Percentiles rank a stretch among this genome's conserved stretches.
Evolutionary conservation across 2,888 invertebrate genomes (phyloP).

Genomic region (Caenorhabditis sp.): DNA sequence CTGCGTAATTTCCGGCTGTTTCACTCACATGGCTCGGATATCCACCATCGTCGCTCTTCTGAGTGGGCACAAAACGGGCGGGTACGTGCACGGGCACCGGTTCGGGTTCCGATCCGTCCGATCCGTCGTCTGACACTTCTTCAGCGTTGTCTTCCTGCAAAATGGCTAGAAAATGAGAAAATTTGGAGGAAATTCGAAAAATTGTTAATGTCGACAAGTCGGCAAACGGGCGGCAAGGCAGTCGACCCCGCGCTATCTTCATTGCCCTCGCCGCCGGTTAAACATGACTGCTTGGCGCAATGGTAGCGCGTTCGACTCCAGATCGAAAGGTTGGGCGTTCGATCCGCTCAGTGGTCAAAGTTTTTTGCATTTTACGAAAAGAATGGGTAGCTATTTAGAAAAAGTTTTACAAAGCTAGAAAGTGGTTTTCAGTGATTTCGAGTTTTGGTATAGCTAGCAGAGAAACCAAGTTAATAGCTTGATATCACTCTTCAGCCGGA

Average conservation of each 20-base stretch:
- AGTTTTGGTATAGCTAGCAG: no score
- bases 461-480: no score
- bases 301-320: slow-evolving; percentile 78
- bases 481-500: no score
- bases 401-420: not conserved
- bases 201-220: not conserved
- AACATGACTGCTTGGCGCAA: slow-evolving; percentile 71
- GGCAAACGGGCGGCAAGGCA: not conserved
- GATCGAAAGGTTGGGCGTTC: slow-evolving; percentile 78
- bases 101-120: slow-evolving; percentile 59
- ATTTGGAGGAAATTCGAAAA: not conserved
- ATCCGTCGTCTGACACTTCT: slow-evolving; percentile 43
- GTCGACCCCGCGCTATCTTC: not conserved
- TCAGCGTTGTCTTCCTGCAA: slow-evolving; percentile 62
- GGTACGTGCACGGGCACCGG: slow-evolving; percentile 48
- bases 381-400: not conserved
- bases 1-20: slow-evolving; percentile 2
- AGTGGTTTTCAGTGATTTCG: not conserved
- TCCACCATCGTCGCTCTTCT: slow-evolving; percentile 61
- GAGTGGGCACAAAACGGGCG: slow-evolving; percentile 58
- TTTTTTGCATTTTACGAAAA: not conserved
- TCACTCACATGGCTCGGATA: slow-evolving; percentile 54
- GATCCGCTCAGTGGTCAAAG: slow-evolving; percentile 76
- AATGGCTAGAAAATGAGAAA: not conserved
- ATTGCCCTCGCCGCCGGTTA: not conserved